Base-by-base conservation (phyloP, 2,888 invertebrate genomes). In the Rugalucina vietnamica region DNA sequence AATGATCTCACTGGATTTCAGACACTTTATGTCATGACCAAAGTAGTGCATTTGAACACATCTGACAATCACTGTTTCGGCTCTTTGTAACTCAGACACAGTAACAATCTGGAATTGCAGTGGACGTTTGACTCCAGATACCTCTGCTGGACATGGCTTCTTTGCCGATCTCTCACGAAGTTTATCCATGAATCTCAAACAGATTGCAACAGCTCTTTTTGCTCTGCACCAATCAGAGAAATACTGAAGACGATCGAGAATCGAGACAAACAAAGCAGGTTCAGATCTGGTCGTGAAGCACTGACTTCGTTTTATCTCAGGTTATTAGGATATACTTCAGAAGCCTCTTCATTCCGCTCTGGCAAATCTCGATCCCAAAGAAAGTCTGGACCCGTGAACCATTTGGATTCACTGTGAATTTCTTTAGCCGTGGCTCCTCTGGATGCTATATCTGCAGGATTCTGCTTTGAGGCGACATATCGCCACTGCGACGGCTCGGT, bases 391-490 rank as follows among this genome's bases (percentile, higher is more conserved):
- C 74, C 74, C 1, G 8, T 49, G 14, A 74, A 74, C 72, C 78
- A 73, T 21, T n/a, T 57, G n/a, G 74, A 27, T 10, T 75, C 50
- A 18, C 39, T 18, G 0, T 86, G 83, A 21, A 79, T 5, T 32
- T 79, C 79, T 18, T 54, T 49, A 8, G 73, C 73, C 10, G 60
- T 18, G 21, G 34, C 39, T 10, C 79, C 79, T 50, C 88, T 50
- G 12, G 86, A 88, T 5, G 82, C 82, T n/a, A 74, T 57, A 39
- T 88, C 88, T 24, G 89, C 88, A 18, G 85, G 86, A 29, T 89
- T 88, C 1, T 73, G 32, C 18, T 77, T 32, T 0, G 89, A 78
- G 5, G 74, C 18, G 8, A 88, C 76, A 74, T 88, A 77, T 14
- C 76, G 69, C 88, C 89, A 89, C 50, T 86, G 84, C 21, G 37